Percentiles rank a stretch among this genome's conserved stretches.
phyloP scores from a whole-genome alignment of 2,888 invertebrate genomes.

The Pachydiplax longipennis region DNA sequence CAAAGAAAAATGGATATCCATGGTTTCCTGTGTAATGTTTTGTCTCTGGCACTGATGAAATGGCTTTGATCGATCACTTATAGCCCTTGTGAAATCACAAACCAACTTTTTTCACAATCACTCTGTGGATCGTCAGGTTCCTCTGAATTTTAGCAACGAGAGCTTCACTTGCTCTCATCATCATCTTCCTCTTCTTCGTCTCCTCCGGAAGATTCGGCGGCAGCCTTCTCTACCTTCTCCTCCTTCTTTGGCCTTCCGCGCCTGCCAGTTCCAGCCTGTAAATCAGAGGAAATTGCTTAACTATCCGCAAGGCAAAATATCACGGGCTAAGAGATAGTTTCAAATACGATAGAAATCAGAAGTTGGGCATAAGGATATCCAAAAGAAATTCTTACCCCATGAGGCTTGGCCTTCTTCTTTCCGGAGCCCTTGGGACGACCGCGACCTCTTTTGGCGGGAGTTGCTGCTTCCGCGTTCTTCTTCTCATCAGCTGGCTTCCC shows the following conservation, averaged over 20 bases:
- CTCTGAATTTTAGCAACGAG: slow-evolving; percentile 6
- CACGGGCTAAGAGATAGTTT: neutral
- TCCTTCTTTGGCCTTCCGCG: slow-evolving; percentile 61
- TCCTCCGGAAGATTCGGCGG: slow-evolving; percentile 56
- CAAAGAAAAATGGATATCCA: slow-evolving; percentile 26
- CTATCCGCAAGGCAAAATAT: neutral
- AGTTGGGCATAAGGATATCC: neutral
- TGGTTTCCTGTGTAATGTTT: neutral
- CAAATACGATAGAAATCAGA: neutral
- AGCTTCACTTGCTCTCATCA: slow-evolving; percentile 57
- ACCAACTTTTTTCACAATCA: slow-evolving; percentile 31
- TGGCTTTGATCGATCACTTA: slow-evolving; percentile 20
- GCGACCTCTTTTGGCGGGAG: slow-evolving; percentile 64
- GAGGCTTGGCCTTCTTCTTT: slow-evolving; percentile 60
- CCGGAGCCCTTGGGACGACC: slow-evolving; percentile 66
- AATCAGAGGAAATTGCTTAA: neutral
- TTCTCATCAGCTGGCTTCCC: slow-evolving; percentile 53
- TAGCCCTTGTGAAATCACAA: neutral
- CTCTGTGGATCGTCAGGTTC: slow-evolving; percentile 10
- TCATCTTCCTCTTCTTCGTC: slow-evolving; percentile 59
- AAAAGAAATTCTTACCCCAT: slow-evolving; percentile 57
- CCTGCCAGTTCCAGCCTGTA: slow-evolving; percentile 54
- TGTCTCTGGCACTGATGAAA: slow-evolving; percentile 23
- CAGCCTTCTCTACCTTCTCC: slow-evolving; percentile 57
- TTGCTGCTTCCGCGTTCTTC: slow-evolving; percentile 54